phyloP scores from a whole-genome alignment of 2,113 vertebrate species.

The Agapornis roseicollis region DNA sequence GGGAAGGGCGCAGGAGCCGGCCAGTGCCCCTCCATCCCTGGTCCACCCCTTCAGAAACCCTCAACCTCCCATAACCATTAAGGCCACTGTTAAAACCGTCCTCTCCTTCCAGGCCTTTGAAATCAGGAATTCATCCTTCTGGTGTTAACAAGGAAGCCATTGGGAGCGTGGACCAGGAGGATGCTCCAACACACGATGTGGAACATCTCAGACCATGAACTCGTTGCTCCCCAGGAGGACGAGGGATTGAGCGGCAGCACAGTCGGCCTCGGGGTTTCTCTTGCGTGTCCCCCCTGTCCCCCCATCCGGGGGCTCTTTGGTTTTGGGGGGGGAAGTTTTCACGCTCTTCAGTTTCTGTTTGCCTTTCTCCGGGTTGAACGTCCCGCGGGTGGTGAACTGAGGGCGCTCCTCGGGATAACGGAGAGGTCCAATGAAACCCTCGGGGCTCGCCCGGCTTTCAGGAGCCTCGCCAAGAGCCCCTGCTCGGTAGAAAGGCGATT shows the following conservation, averaged over 20 bases:
- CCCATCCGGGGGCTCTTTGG: constrained; percentile 80
- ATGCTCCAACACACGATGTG: rapidly evolving
- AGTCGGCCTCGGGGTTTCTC: constrained; percentile 78
- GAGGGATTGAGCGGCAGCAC: constrained; percentile 76
- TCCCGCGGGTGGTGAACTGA: constrained; percentile 90
- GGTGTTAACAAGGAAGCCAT: neutral
- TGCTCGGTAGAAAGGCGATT: constrained; percentile 79
- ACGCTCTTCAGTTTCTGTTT: constrained; percentile 90
- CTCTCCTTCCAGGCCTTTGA: neutral
- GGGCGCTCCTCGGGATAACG: constrained; percentile 74
- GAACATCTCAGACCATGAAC: constrained; percentile 91
- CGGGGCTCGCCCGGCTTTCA: constrained; percentile 42
- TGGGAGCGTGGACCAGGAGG: neutral
- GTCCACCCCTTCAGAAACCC: neutral
- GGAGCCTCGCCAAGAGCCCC: constrained; percentile 32
- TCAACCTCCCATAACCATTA: constrained; percentile 14
- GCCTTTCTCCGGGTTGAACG: constrained; percentile 91
- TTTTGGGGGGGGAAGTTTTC: constrained; percentile 82
- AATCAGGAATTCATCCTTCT: neutral
- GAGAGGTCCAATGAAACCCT: constrained; percentile 13
- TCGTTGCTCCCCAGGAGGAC: constrained; percentile 90
- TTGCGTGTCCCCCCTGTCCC: constrained; percentile 54
- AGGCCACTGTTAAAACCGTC: constrained; percentile 54
- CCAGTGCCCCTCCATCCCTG: neutral
- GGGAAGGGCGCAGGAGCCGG: neutral